phyloP scores from a whole-genome alignment of 2,888 invertebrate genomes.

The Dolichopus griseipennis region DNA sequence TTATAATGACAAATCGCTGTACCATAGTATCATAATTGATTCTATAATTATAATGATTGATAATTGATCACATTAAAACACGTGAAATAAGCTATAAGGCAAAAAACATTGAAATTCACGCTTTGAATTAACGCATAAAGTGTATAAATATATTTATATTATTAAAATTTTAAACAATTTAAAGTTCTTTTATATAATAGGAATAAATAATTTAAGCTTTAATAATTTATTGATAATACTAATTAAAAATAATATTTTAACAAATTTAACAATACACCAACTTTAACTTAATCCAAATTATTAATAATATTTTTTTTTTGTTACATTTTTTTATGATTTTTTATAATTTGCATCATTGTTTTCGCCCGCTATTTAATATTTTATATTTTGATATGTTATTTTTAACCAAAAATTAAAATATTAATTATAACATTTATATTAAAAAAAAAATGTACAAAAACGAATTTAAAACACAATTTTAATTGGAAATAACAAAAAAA shows the following conservation, averaged over 20 bases:
- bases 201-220: no score
- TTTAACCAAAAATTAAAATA: neutral
- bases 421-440: slow-evolving; percentile 5
- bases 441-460: neutral
- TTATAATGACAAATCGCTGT: no score
- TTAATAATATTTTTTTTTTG: neutral
- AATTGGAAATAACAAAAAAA: neutral
- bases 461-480: neutral
- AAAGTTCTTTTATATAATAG: no score
- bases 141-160: no score
- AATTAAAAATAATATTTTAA: neutral
- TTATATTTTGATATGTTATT: neutral
- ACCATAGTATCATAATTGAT: no score
- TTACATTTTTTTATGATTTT: slow-evolving; percentile 15
- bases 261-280: neutral
- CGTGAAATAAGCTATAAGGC: no score
- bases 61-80: no score
- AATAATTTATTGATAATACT: neutral
- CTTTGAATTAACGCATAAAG: no score
- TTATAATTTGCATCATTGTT: slow-evolving; percentile 13
- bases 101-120: no score
- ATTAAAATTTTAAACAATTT: no score
- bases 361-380: slow-evolving; percentile 9
- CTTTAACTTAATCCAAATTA: neutral
- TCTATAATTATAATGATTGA: no score